These are phyloP conservation scores for Dascillus cervinus DNA, from an alignment of 2,888 invertebrate species.

Conservation along the genomic window DNA sequence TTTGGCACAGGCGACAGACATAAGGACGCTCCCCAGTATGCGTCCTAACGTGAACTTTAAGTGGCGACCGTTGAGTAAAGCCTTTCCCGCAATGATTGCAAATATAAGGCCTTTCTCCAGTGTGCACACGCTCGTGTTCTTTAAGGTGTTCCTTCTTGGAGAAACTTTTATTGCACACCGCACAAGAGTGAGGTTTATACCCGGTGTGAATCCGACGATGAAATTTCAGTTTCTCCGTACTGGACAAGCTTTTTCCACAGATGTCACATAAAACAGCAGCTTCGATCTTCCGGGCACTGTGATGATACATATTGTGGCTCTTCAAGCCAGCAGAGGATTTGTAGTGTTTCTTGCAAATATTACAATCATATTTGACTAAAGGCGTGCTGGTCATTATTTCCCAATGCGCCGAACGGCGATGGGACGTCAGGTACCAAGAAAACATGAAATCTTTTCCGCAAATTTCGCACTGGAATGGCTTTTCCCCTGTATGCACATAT, in stretches of 20 bases:
- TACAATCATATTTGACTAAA: conserved; percentile 27
- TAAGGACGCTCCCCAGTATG: neutral
- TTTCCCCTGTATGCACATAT: conserved; percentile 42
- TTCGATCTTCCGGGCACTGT: conserved; percentile 33
- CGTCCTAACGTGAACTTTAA: neutral
- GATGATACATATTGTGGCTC: conserved; percentile 38
- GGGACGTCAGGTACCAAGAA: conserved; percentile 47
- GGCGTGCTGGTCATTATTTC: too few species aligned
- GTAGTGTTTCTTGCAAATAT: conserved; percentile 30
- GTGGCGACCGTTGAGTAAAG: conserved; percentile 4
- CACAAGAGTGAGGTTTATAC: neutral
- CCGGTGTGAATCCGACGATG: conserved; percentile 4
- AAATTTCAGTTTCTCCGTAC: conserved; percentile 45
- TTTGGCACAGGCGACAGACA: neutral
- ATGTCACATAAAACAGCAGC: conserved; percentile 45
- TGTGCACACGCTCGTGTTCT: conserved; percentile 6
- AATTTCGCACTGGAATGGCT: conserved; percentile 25
- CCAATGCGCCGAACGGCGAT: conserved; percentile 45
- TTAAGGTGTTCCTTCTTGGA: neutral
- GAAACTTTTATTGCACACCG: conserved; percentile 2
- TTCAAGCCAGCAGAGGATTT: conserved; percentile 32
- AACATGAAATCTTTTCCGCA: conserved; percentile 49
- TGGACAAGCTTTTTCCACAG: conserved; percentile 49
- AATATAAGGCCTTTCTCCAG: conserved; percentile 3
- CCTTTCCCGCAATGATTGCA: conserved; percentile 3